These are phyloP conservation scores for Dendronephthya gigantea DNA, from an alignment of 64 coral and sea anemone species.

Conservation along the genomic window DNA sequence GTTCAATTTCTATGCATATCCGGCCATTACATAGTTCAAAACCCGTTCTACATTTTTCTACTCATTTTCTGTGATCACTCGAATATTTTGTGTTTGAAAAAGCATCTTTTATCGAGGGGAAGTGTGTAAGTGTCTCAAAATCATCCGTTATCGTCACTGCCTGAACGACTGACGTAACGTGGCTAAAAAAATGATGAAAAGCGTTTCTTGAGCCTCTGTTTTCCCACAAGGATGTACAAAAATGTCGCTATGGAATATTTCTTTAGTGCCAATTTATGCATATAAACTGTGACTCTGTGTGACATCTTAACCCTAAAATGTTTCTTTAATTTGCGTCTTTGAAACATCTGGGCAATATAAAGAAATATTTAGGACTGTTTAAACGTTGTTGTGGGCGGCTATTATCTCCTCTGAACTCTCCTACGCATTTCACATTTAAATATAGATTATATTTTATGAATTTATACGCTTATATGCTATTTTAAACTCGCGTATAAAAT, in stretches of 20 bases:
- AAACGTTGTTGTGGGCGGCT: not conserved
- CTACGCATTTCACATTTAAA: not conserved
- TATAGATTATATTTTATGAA: not conserved
- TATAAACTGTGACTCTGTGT: too few species aligned
- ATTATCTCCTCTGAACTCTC: not conserved
- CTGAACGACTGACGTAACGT: not conserved
- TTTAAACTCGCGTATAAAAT: not conserved
- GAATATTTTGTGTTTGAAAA: not conserved
- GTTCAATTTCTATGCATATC: not conserved
- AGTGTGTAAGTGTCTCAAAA: not conserved
- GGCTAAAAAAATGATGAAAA: not conserved
- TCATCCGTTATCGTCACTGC: not conserved
- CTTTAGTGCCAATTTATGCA: too few species aligned
- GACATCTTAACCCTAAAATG: too few species aligned
- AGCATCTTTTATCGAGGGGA: not conserved
- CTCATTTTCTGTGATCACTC: not conserved
- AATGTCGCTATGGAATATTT: too few species aligned
- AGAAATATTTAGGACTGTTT: not conserved
- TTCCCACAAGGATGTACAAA: too few species aligned
- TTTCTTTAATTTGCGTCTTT: too few species aligned
- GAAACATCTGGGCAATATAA: not conserved
- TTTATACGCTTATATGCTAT: not conserved
- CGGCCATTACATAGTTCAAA: not conserved
- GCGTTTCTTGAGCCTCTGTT: too few species aligned
- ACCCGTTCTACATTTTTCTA: not conserved